Percentiles rank a stretch among this genome's conserved stretches.
phyloP scores from a whole-genome alignment of 2,113 vertebrate genomes.

The Cricetomys ansorgei region DNA sequence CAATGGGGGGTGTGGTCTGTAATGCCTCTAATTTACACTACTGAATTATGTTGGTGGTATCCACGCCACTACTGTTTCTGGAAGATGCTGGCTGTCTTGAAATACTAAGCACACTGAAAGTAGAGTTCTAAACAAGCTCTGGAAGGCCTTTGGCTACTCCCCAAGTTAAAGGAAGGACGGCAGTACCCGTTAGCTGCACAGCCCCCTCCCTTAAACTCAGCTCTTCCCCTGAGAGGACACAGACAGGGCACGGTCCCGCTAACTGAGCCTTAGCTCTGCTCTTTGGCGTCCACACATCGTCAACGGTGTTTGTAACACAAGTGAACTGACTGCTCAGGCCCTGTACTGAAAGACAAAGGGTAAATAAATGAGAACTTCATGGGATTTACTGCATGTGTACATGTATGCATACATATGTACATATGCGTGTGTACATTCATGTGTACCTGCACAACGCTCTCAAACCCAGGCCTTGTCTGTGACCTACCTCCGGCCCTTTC shows the following conservation, averaged over 20 bases:
- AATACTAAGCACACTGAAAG: background rate
- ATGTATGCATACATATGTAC: background rate
- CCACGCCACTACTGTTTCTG: background rate
- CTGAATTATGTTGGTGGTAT: background rate
- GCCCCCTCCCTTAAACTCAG: background rate
- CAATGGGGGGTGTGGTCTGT: background rate
- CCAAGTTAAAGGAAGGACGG: slow-evolving; percentile 49
- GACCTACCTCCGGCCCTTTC: no score
- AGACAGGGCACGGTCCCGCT: background rate
- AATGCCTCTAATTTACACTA: background rate
- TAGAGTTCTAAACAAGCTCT: background rate
- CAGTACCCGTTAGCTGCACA: background rate
- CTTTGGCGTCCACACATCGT: background rate
- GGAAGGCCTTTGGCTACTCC: background rate
- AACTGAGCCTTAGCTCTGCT: background rate
- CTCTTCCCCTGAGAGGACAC: slow-evolving; percentile 3
- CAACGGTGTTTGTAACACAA: slow-evolving; percentile 16
- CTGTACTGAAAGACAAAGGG: background rate
- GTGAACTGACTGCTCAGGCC: background rate
- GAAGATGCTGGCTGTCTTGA: slow-evolving; percentile 11
- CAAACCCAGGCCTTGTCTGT: background rate
- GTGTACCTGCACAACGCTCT: background rate
- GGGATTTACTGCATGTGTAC: background rate
- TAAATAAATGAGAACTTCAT: background rate
- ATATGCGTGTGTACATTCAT: background rate